A percentile compares a stretch with the other conserved stretches of the same genome.
phyloP scores from a whole-genome alignment of 2,797 vertebrate genomes.

The Falco concolor region DNA sequence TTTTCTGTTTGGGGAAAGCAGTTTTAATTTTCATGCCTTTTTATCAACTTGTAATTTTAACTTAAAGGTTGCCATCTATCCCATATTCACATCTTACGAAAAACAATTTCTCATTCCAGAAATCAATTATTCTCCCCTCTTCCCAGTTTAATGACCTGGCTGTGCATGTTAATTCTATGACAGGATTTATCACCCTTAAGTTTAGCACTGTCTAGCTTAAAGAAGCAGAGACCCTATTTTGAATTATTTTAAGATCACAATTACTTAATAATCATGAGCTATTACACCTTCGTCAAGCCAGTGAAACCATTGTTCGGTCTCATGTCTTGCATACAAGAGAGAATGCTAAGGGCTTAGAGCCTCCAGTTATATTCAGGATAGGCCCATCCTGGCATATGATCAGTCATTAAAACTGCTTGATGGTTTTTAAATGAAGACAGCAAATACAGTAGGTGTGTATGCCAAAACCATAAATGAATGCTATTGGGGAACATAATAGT shows the following conservation, averaged over 20 bases:
- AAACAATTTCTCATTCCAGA: not conserved
- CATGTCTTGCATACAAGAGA: not conserved
- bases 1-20: not conserved
- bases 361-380: not conserved
- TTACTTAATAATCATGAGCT: not conserved
- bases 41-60: not conserved
- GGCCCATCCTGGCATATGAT: not conserved
- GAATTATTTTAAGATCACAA: not conserved
- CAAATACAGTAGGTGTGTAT: not conserved
- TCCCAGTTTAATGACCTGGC: not conserved
- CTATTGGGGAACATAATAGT: not conserved
- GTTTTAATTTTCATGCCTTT: not conserved
- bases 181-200: not conserved
- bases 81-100: not conserved
- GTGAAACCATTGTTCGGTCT: not conserved
- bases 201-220: not conserved
- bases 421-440: not conserved
- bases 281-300: not conserved
- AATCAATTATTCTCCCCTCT: not conserved
- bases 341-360: not conserved
- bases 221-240: not conserved
- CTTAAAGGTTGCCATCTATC: not conserved
- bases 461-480: not conserved
- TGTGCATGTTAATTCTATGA: not conserved
- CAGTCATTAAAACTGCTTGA: not conserved